Base-by-base conservation (phyloP, 1,140 invertebrate genomes). In the Akabosia matsudoensis region DNA sequence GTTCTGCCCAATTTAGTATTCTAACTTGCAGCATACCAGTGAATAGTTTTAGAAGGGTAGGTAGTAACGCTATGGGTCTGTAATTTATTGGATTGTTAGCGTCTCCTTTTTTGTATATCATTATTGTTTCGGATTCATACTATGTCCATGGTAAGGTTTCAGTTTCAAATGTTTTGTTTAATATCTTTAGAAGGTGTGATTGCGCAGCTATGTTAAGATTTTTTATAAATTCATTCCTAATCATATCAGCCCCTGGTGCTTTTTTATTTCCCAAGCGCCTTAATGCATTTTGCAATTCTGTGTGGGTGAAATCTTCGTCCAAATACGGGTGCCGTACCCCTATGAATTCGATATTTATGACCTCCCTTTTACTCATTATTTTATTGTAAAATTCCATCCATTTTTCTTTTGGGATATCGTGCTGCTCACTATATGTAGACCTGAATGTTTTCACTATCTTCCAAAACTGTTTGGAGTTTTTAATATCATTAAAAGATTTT, bases 41-140 rank as follows among this genome's bases (percentile, higher is more conserved):
- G 33, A 81, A 82, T 26, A 82, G 51, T 64, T 82, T 82, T 14
- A 76, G 71, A 30, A 74, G 52, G 24, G 33, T 67, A 26, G 79
- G 79, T 33, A 79, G 33, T 14, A 82, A 70, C 0, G 76, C n/a
- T 67, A 77, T 77, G 22, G 52, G 52, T 30, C 76, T 61, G 30
- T 77, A 77, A 33, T 77, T 77, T 45, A 22, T 18, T 24, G 72
- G 54, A 34, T 73, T 24, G n/a, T 14, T 1, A 0, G 1, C 0
- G 24, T 77, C 56, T 30, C 76, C 76, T 70, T 74, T 77, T 33
- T 77, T 77, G 18, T 45, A 52, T 1, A 77, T 4, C 45, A 73
- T 72, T 1, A 76, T 33, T 0, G 71, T 73, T 24, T 28, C 33
- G 13, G 33, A 64, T 56, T 61, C 28, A 4, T 1, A 24, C 71